Evolutionary conservation across 2,888 invertebrate species (phyloP).

Genomic region (Perdita meconis): DNA sequence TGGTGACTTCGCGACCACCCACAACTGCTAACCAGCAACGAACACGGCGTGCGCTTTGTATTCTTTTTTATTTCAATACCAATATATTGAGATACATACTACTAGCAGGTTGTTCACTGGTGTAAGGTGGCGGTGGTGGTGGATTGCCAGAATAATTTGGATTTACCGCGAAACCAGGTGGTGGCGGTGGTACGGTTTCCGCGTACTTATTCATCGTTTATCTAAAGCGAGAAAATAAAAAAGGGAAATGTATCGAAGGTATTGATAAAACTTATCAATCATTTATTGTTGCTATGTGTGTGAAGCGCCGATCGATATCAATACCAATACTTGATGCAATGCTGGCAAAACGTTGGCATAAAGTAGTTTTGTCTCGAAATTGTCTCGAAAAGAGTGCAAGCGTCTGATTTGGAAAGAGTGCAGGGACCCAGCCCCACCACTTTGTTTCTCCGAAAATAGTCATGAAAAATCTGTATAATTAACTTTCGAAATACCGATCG

Average conservation of each 20-base stretch:
- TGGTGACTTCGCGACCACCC: slow-evolving; percentile 3
- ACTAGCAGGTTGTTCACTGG: slow-evolving; percentile 42
- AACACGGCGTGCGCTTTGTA: not conserved
- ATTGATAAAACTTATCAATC: too few species aligned
- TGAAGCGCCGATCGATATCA: too few species aligned
- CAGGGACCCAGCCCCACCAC: too few species aligned
- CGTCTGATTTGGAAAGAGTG: too few species aligned
- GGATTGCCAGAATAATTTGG: slow-evolving; percentile 32
- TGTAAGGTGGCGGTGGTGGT: slow-evolving; percentile 46
- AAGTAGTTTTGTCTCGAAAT: too few species aligned
- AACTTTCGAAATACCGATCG: too few species aligned
- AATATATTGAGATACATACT: slow-evolving; percentile 45
- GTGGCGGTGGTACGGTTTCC: slow-evolving; percentile 33
- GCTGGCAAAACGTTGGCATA: too few species aligned
- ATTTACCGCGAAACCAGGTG: slow-evolving; percentile 45
- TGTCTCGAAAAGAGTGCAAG: too few species aligned
- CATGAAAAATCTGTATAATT: too few species aligned
- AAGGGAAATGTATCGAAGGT: not conserved
- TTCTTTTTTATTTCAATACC: not conserved
- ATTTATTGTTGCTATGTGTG: too few species aligned
- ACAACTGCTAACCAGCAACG: not conserved
- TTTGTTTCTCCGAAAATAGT: too few species aligned
- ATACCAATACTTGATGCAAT: too few species aligned
- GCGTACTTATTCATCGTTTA: slow-evolving; percentile 46
- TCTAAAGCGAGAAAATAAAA: slow-evolving; percentile 17